Evolutionary conservation across 2,888 invertebrate genomes (phyloP), one percentile per base, ranked within the genome.

Genomic region (Electrophaes corylata): DNA sequence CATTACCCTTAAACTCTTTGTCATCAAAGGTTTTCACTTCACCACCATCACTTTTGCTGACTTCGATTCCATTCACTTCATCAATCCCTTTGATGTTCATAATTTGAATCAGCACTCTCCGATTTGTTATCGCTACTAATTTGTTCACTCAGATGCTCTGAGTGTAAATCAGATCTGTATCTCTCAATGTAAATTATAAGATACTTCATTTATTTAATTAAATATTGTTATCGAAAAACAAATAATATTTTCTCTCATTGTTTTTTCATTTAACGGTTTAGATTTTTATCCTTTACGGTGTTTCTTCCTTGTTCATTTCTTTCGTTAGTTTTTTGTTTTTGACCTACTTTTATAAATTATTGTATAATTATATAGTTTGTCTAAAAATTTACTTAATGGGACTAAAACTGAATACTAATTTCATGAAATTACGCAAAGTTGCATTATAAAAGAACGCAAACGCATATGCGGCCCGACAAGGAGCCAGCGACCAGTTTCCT

Each of bases 1-100:
- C 18, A 31, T 43, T 57, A 63, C 62, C 62, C 61, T 60, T 62
- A 54, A 63, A 66, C 18, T 55, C 55, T 10, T 50, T 39, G 23
- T 50, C 43, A 31, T 63, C 57, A 49, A 57, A 50, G 16, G 39
- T 19, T 23, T 66, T 54, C 50, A 35, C 44, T 46, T 56, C 45
- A 53, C 39, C 39, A 12, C 44, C 40, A 12, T 55, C 40, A 43
- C 37, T 20, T 26, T 43, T 37, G 1, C 41, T 51, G 29, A 20
- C 20, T 29, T 41, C 44, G 3, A 18, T 26, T 18, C 8, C 41
- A 3, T 31, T 31, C 18, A 37, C 52, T 49, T 35, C 51, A 31
- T 40, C 39, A 33, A 39, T 29, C 19, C 52, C 50, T 40, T 46
- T 46, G 33, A 49, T 53, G 37, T 43, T 53, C 62, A 66, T 64